phyloP scores from a whole-genome alignment of 1,140 invertebrate genomes.

The Drosophila setifemur region DNA sequence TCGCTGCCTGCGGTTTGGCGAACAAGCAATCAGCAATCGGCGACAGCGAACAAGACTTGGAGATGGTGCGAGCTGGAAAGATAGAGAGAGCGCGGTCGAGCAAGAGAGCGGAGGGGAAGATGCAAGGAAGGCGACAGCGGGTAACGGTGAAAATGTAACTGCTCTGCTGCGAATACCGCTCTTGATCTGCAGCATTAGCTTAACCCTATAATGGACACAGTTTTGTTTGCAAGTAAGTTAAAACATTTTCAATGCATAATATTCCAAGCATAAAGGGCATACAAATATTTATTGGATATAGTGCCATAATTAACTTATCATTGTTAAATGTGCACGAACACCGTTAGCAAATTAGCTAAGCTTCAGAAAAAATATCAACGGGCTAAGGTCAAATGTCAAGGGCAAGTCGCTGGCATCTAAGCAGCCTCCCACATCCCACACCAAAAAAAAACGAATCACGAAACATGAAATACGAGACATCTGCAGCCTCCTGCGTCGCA shows the following conservation, averaged over 20 bases:
- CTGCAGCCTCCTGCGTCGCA: constrained; percentile 50
- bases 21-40: constrained; percentile 75
- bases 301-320: no score
- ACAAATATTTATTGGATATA: no score
- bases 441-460: background rate
- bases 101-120: background rate
- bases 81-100: background rate
- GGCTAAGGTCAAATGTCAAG: constrained; percentile 46
- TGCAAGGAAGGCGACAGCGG: background rate
- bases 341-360: no score
- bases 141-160: constrained; percentile 26
- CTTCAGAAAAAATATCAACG: background rate
- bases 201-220: background rate
- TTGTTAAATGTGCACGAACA: no score
- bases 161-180: background rate
- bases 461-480: background rate
- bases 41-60: constrained; percentile 12
- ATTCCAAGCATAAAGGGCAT: no score
- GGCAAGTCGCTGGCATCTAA: constrained; percentile 25
- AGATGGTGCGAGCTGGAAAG: constrained; percentile 3
- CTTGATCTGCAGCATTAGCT: constrained; percentile 12
- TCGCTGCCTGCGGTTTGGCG: constrained; percentile 69
- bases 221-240: no score
- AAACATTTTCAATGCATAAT: no score
- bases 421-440: constrained; percentile 21